phyloP scores from a whole-genome alignment of 2,797 vertebrate species.

The Micropoecilia bifurca region DNA sequence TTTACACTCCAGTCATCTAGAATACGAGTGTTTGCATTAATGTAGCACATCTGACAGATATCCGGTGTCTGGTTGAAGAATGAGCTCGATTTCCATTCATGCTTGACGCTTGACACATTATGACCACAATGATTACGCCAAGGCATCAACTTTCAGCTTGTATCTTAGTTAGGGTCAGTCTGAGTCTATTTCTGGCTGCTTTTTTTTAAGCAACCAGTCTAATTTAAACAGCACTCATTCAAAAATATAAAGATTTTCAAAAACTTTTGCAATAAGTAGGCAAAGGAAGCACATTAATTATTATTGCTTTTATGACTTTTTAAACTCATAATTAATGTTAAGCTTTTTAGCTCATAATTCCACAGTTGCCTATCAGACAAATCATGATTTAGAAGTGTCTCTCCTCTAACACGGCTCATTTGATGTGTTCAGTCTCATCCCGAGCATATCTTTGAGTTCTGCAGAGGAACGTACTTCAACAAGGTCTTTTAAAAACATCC shows the following conservation, averaged over 20 bases:
- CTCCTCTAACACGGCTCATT: not conserved
- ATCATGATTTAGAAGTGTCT: not conserved
- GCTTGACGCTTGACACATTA: slow-evolving; percentile 8
- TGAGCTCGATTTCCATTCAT: slow-evolving; percentile 17
- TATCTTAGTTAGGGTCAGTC: not conserved
- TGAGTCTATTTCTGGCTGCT: not conserved
- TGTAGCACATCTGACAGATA: slow-evolving; percentile 12
- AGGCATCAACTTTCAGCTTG: slow-evolving; percentile 5
- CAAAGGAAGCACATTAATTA: not conserved
- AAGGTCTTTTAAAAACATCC: too few species aligned
- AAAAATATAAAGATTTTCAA: slow-evolving; percentile 5
- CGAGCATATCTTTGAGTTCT: not conserved
- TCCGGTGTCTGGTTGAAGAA: slow-evolving; percentile 11
- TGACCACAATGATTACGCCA: slow-evolving; percentile 4
- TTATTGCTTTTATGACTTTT: not conserved
- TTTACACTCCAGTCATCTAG: slow-evolving; percentile 6
- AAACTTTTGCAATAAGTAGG: not conserved
- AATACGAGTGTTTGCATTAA: slow-evolving; percentile 14
- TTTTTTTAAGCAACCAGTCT: slow-evolving; percentile 2
- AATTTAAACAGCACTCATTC: slow-evolving; percentile 7
- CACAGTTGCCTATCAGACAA: not conserved
- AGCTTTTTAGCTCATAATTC: not conserved
- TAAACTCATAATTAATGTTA: not conserved
- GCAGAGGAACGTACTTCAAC: not conserved
- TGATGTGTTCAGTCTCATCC: not conserved